Base-by-base conservation (phyloP, 1,140 invertebrate species). In the Dreissena rostriformis region DNA sequence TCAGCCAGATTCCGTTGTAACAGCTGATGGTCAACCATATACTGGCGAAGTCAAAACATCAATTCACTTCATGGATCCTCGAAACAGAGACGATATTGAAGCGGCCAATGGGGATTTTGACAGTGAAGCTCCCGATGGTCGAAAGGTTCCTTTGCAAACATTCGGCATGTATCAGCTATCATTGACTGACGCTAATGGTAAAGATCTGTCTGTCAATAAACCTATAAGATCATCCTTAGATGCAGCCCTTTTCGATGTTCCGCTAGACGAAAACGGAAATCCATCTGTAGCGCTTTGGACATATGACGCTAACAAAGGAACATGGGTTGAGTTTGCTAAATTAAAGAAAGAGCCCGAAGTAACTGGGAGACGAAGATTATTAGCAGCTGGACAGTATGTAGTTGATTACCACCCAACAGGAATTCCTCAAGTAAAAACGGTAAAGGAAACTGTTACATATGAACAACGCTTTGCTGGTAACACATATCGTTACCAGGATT, bases 51-150 rank as follows among this genome's bases (percentile, higher is more conserved):
- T 70, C n/a, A 19, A 73, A 26, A 70, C 80, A 22, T 22, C n/a
- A 24, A 14, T 82, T 14, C 80, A 74, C 53, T 82, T 82, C 55
- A 65, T 82, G 70, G 80, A 82, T 67, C 80, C 80, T 10, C 17
- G 80, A 65, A 74, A 74, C 7, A 14, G 28, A 26, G 28, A 61
- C n/a, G 71, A 74, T 24, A 24, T 82, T 22, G 70, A 82, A 24
- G 57, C 80, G 5, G 49, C 80, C 14, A 74, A 82, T 49, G 68
- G 80, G 4, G 51, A 80, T 28, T 71, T 80, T 71, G 51, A 68
- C 14, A 26, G 22, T 61, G 29, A 70, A 22, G 29, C 49, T 6
- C 8, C 11, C 12, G 67, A 71, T 55, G 77, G 77, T 1, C 10
- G 26, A 28, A 71, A 14, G 57, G 53, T 5, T n/a, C 77, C 77